Percentiles rank a stretch among this genome's conserved stretches.
Conservation (phyloP, 2,113 vertebrate genomes). For the Irena cyanogastra region DNA sequence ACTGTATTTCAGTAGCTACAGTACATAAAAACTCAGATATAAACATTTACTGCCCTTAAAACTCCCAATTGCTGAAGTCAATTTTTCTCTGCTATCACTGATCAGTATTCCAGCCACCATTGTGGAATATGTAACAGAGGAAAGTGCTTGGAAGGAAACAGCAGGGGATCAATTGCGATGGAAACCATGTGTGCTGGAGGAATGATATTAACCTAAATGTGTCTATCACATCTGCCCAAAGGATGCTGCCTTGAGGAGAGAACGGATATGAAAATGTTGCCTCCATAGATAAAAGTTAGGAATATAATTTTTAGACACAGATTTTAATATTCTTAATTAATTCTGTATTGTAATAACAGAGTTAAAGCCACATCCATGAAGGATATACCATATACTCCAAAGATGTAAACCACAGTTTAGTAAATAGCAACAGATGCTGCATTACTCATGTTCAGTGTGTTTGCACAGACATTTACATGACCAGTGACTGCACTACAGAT, state of each 20-base stretch:
- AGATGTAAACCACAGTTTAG: constrained; percentile 10
- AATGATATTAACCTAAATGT: constrained; percentile 39
- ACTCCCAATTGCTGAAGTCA: not conserved
- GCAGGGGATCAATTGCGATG: constrained; percentile 5
- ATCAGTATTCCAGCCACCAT: constrained; percentile 29
- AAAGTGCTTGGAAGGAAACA: constrained; percentile 22
- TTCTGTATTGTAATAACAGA: constrained; percentile 10
- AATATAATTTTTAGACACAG: not conserved
- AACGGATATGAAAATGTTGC: not conserved
- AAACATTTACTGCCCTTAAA: not conserved
- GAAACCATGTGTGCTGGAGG: constrained; percentile 30
- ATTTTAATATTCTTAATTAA: constrained; percentile 11
- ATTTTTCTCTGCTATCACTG: not conserved
- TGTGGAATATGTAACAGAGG: not conserved
- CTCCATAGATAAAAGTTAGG: not conserved
- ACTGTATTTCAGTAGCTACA: not conserved
- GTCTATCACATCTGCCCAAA: constrained; percentile 27
- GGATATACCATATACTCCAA: not conserved
- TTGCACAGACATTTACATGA: not conserved
- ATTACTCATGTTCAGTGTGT: not conserved
- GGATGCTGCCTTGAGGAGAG: constrained; percentile 5
- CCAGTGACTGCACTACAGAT: not conserved
- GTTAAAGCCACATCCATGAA: constrained; percentile 5
- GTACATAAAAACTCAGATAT: not conserved
- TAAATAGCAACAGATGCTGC: constrained; percentile 18